Conservation (phyloP, 2,113 vertebrate genomes). For the Cryptomyrus ogoouensis region DNA sequence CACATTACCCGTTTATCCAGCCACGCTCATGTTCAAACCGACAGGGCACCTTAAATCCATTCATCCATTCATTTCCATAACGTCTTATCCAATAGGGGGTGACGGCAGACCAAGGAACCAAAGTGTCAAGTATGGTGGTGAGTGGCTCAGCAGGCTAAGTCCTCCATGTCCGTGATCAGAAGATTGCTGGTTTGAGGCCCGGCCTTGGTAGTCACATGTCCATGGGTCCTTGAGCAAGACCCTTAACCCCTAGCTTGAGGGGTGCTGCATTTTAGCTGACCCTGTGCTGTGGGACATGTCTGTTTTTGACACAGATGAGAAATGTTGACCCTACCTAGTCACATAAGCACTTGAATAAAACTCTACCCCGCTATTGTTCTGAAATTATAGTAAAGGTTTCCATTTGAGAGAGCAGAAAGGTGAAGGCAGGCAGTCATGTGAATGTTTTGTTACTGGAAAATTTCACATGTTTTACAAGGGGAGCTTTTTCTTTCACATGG, state of each 20-base stretch:
- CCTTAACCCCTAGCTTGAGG: too few species aligned
- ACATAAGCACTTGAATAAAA: not conserved
- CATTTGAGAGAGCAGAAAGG: not conserved
- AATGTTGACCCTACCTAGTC: not conserved
- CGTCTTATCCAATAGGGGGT: not conserved
- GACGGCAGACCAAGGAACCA: not conserved
- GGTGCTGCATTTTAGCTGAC: too few species aligned
- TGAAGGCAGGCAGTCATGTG: not conserved
- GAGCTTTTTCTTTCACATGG: not conserved
- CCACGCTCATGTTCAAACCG: not conserved
- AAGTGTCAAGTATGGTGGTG: not conserved
- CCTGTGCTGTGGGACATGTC: not conserved
- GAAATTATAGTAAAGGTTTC: conserved; percentile 1
- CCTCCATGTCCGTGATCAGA: too few species aligned
- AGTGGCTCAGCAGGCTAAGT: too few species aligned
- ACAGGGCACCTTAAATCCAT: not conserved
- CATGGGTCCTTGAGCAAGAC: too few species aligned
- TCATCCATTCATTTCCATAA: not conserved
- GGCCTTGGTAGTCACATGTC: too few species aligned
- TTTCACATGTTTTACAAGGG: not conserved
- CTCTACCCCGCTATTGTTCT: not conserved
- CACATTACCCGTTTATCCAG: not conserved
- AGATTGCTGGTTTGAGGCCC: too few species aligned
- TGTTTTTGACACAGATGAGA: not conserved
- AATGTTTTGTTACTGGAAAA: not conserved